These are phyloP conservation scores for Tragelaphus oryx DNA, from an alignment of 2,797 vertebrate species.

Conservation along the genomic window DNA sequence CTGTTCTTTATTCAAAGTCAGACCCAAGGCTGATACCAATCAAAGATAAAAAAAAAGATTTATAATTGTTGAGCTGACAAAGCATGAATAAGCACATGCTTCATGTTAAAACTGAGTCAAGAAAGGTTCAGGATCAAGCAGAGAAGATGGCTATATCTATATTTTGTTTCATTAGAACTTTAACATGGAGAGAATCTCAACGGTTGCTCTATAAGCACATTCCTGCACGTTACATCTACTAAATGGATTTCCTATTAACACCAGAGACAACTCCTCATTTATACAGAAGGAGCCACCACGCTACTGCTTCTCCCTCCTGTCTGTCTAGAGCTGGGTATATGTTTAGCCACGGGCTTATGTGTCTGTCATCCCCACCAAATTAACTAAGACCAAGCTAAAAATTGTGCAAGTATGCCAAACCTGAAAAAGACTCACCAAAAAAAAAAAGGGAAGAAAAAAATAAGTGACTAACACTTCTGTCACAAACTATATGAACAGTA, in stretches of 20 bases:
- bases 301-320: neutral
- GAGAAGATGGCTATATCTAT: neutral
- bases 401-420: neutral
- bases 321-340: neutral
- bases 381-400: conserved; percentile 17
- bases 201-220: neutral
- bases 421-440: neutral
- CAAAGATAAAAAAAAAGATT: conserved; percentile 26
- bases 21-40: neutral
- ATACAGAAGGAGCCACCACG: neutral
- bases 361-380: neutral
- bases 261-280: neutral
- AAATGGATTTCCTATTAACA: conserved; percentile 7
- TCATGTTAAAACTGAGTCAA: neutral
- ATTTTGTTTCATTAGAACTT: conserved; percentile 1
- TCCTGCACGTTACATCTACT: neutral
- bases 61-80: neutral
- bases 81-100: neutral
- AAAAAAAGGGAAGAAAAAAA: neutral
- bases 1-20: neutral
- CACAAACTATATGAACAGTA: neutral
- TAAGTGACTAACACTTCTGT: neutral
- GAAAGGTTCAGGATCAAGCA: neutral
- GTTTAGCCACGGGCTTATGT: neutral
- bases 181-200: neutral